These are phyloP conservation scores for Chrysolina haemoptera DNA, from an alignment of 2,888 invertebrate genomes.

Conservation along the genomic window DNA sequence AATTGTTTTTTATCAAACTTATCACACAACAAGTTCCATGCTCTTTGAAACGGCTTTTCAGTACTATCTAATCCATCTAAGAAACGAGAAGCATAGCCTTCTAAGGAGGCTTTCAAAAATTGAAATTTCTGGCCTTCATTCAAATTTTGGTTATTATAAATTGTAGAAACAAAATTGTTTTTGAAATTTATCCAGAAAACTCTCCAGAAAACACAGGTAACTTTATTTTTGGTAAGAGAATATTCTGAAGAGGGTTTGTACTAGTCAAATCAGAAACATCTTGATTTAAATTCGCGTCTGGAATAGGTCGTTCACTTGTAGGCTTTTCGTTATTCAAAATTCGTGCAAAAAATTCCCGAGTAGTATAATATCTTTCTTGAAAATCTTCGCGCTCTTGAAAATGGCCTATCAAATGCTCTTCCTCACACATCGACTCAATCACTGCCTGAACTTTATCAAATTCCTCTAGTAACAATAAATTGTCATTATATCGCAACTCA, in stretches of 20 bases:
- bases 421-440: too few relatives aligned
- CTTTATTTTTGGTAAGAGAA: too few relatives aligned
- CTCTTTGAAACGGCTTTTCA: slow-evolving; percentile 25
- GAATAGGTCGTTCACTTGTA: too few relatives aligned
- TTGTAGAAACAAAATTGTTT: not conserved
- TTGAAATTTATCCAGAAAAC: not conserved
- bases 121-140: not conserved
- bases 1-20: slow-evolving; percentile 42
- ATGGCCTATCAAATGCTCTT: too few relatives aligned
- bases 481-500: too few relatives aligned
- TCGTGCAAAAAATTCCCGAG: too few relatives aligned
- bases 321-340: too few relatives aligned
- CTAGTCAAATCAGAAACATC: not conserved
- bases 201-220: not conserved
- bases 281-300: too few relatives aligned
- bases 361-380: too few relatives aligned
- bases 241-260: not conserved
- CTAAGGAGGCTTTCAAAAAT: not conserved
- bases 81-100: slow-evolving; percentile 12
- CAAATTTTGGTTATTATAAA: not conserved
- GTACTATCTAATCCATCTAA: slow-evolving; percentile 33
- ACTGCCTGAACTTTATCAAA: too few relatives aligned
- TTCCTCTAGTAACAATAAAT: too few relatives aligned
- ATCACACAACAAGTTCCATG: slow-evolving; percentile 37
- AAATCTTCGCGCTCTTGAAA: too few relatives aligned